Percentiles rank a stretch among this genome's conserved stretches.
Conservation (phyloP, 2,113 vertebrate genomes). For the Hemibagrus wyckioides region DNA sequence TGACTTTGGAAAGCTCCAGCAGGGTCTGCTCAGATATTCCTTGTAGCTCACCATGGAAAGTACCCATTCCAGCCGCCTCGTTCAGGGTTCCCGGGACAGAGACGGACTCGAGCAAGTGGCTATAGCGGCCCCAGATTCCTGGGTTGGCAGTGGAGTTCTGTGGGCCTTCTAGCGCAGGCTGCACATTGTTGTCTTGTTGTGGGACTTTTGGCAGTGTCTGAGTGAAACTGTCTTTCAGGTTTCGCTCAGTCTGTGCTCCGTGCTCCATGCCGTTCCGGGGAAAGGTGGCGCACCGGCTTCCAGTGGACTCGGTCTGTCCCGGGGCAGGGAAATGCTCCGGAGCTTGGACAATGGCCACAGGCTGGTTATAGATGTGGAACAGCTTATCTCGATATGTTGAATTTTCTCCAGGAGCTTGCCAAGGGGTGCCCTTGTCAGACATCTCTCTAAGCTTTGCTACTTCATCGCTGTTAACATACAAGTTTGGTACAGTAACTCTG, state of each 20-base stretch:
- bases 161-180: slow-evolving; percentile 75
- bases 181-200: slow-evolving; percentile 76
- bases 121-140: slow-evolving; percentile 82
- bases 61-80: slow-evolving; percentile 87
- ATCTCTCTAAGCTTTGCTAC: slow-evolving; percentile 67
- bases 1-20: slow-evolving; percentile 86
- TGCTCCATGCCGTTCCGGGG: slow-evolving; percentile 81
- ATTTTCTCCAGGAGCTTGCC: slow-evolving; percentile 73
- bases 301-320: slow-evolving; percentile 74
- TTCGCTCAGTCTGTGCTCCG: slow-evolving; percentile 73
- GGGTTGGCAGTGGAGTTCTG: slow-evolving; percentile 77
- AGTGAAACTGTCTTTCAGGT: slow-evolving; percentile 79
- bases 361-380: slow-evolving; percentile 86
- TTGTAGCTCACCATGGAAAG: slow-evolving; percentile 86
- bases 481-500: slow-evolving; percentile 64
- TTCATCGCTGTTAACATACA: slow-evolving; percentile 72
- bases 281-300: slow-evolving; percentile 86
- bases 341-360: slow-evolving; percentile 84
- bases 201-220: slow-evolving; percentile 88
- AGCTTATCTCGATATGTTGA: slow-evolving; percentile 82
- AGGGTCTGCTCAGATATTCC: slow-evolving; percentile 92
- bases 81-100: slow-evolving; percentile 94
- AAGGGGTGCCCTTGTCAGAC: slow-evolving; percentile 72
- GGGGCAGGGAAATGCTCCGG: slow-evolving; percentile 81
- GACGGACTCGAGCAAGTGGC: slow-evolving; percentile 87